These are phyloP conservation scores for Ariopsis seemanni DNA, from an alignment of 2,113 vertebrate genomes.

Conservation along the genomic window DNA sequence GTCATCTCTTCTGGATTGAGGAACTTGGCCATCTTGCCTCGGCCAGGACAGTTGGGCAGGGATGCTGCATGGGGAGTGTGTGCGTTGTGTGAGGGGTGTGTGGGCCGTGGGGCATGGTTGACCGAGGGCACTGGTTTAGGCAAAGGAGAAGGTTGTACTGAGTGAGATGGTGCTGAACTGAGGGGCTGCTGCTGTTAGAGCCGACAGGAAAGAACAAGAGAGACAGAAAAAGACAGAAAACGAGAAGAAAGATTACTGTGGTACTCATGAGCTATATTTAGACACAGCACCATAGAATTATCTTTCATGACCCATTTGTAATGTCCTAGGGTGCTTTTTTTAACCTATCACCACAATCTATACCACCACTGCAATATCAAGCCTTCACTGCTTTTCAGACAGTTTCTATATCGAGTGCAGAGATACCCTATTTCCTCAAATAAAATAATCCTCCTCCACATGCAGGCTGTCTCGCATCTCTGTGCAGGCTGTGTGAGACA, in stretches of 20 bases:
- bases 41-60: constrained; percentile 83
- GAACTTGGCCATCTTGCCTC: constrained; percentile 92
- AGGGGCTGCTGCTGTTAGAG: constrained; percentile 61
- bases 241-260: constrained; percentile 45
- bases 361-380: background rate
- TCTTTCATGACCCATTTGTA: constrained; percentile 29
- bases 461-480: constrained; percentile 10
- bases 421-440: background rate
- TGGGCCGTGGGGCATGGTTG: constrained; percentile 72
- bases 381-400: background rate
- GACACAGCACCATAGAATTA: background rate
- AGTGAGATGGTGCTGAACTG: constrained; percentile 73
- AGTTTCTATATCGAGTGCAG: background rate
- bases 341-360: background rate
- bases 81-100: constrained; percentile 72
- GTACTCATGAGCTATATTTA: constrained; percentile 27
- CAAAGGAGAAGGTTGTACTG: constrained; percentile 80
- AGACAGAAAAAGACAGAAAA: constrained; percentile 13
- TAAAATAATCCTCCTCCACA: background rate
- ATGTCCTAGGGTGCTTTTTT: background rate
- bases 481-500: background rate
- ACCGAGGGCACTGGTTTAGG: constrained; percentile 84
- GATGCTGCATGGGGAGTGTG: constrained; percentile 76
- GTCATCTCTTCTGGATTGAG: constrained; percentile 97
- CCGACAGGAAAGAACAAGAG: constrained; percentile 10